Evolutionary conservation across 2,797 vertebrate genomes (phyloP).

Genomic region (Falco peregrinus): DNA sequence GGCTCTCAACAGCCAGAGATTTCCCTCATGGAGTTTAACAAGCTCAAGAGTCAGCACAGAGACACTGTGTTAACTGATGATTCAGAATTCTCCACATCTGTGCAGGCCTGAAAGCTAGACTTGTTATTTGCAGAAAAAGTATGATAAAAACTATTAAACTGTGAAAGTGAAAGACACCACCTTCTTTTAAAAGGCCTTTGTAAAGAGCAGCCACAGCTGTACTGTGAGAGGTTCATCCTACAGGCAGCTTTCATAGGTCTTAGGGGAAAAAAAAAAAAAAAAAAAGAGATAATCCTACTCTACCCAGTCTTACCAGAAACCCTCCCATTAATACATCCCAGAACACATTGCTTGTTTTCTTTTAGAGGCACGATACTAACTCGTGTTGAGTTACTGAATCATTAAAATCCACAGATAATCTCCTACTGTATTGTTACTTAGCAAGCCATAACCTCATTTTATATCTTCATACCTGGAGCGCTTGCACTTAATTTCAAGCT

Average conservation of each 20-base stretch:
- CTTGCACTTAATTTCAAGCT: neutral
- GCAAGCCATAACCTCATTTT: neutral
- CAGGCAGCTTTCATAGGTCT: neutral
- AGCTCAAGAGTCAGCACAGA: neutral
- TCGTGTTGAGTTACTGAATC: neutral
- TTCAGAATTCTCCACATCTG: neutral
- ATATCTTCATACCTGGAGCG: neutral
- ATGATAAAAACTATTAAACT: neutral
- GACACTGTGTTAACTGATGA: neutral
- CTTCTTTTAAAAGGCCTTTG: neutral
- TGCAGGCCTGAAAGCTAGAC: neutral
- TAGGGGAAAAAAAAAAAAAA: fast-evolving
- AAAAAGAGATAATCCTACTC: neutral
- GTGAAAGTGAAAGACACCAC: neutral
- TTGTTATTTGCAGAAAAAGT: neutral
- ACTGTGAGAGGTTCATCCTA: neutral
- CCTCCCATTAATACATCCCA: neutral
- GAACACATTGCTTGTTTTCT: neutral
- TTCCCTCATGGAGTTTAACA: neutral
- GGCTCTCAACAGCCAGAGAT: neutral
- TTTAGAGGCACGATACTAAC: neutral
- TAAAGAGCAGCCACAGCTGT: neutral
- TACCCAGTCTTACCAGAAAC: neutral
- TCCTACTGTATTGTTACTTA: neutral
- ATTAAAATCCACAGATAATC: neutral